Evolutionary conservation across 2,113 vertebrate genomes (phyloP).

Genomic region (Nothobranchius furzeri): DNA sequence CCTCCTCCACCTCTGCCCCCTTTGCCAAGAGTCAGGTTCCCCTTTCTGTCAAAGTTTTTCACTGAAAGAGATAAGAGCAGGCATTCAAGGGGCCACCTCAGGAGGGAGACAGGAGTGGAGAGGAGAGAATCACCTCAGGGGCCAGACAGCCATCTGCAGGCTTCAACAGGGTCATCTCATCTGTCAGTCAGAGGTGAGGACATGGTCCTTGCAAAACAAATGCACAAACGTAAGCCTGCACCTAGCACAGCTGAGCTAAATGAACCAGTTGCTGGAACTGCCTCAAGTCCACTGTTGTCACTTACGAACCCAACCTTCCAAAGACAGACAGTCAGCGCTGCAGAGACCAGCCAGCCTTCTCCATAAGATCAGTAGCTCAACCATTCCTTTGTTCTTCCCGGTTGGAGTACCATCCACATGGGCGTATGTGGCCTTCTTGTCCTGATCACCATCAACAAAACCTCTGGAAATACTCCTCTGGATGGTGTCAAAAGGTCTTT

Average conservation of each 20-base stretch:
- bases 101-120: slow-evolving; percentile 31
- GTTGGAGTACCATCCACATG: too few species aligned
- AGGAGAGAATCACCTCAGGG: slow-evolving; percentile 57
- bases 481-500: slow-evolving; percentile 69
- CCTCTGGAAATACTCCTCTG: slow-evolving; percentile 72
- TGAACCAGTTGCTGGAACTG: slow-evolving; percentile 14
- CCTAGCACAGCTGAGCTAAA: slow-evolving; percentile 13
- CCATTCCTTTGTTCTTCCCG: background rate
- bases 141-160: slow-evolving; percentile 66
- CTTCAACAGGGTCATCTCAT: slow-evolving; percentile 61
- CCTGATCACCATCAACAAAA: slow-evolving; percentile 65
- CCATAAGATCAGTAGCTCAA: background rate
- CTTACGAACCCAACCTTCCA: background rate
- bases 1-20: slow-evolving; percentile 57
- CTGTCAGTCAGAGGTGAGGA: slow-evolving; percentile 63
- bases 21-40: slow-evolving; percentile 71
- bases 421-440: slow-evolving; percentile 51
- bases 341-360: background rate
- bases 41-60: slow-evolving; percentile 74
- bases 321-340: background rate
- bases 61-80: slow-evolving; percentile 66
- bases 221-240: slow-evolving; percentile 22
- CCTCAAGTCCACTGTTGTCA: slow-evolving; percentile 12
- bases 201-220: slow-evolving; percentile 21
- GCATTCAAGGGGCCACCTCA: slow-evolving; percentile 46